Conservation (phyloP, 1,140 invertebrate genomes). For the Hylyphantes graminicola region DNA sequence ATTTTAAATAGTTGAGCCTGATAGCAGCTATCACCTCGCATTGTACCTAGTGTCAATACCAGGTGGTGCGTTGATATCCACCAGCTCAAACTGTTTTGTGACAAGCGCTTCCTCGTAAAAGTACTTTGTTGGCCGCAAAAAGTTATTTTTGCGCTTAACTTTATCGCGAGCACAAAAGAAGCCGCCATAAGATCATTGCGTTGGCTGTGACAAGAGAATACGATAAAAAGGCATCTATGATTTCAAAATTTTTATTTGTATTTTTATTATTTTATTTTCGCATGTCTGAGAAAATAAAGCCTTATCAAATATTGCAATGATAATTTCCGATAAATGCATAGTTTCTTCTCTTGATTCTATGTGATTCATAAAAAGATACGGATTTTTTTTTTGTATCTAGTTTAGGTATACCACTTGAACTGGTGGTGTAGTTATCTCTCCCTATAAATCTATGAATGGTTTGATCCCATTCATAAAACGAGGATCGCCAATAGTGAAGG, state of each 20-base stretch:
- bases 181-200: slow-evolving; percentile 8
- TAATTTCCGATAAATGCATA: slow-evolving; percentile 24
- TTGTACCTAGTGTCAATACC: slow-evolving; percentile 3
- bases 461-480: neutral
- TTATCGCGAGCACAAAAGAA: slow-evolving; percentile 13
- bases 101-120: slow-evolving; percentile 31
- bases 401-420: too few relatives aligned
- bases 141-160: slow-evolving; percentile 5
- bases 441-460: neutral
- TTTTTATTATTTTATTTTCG: slow-evolving; percentile 20
- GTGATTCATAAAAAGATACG: slow-evolving; percentile 4
- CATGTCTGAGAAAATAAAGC: slow-evolving; percentile 18
- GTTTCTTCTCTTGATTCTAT: neutral
- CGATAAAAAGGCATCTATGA: slow-evolving; percentile 8
- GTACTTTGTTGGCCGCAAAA: slow-evolving; percentile 14
- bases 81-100: slow-evolving; percentile 4
- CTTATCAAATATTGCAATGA: slow-evolving; percentile 12
- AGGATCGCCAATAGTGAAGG: too few relatives aligned
- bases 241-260: neutral
- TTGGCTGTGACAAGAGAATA: slow-evolving; percentile 5
- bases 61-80: slow-evolving; percentile 14
- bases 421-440: neutral
- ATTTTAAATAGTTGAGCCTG: too few relatives aligned
- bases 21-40: neutral
- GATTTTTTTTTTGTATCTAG: too few relatives aligned